These are phyloP conservation scores for Xiphophorus birchmanni DNA, from an alignment of 2,797 vertebrate genomes.

Conservation along the genomic window DNA sequence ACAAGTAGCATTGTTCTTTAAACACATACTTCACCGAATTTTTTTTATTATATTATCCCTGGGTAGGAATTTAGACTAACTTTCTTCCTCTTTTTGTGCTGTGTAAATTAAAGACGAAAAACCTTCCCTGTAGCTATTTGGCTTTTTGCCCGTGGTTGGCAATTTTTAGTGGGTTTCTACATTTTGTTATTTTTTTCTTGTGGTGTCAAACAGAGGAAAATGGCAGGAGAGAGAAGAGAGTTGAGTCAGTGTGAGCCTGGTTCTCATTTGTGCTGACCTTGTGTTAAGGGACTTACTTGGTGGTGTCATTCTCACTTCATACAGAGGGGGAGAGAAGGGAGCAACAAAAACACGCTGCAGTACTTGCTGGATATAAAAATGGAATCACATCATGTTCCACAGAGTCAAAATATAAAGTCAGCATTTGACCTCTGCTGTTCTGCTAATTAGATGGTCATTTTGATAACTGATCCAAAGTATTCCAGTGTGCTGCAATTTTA, in stretches of 20 bases:
- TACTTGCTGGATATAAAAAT: conserved; percentile 12
- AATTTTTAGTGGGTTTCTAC: conserved; percentile 71
- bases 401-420: conserved; percentile 23
- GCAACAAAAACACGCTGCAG: not conserved
- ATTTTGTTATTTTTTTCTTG: conserved; percentile 51
- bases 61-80: not conserved
- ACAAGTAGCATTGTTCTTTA: not conserved
- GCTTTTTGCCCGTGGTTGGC: conserved; percentile 50
- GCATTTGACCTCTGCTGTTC: conserved; percentile 32
- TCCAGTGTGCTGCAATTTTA: conserved; percentile 25
- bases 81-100: conserved; percentile 7
- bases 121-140: conserved; percentile 46
- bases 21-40: not conserved
- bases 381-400: conserved; percentile 9
- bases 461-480: conserved; percentile 28
- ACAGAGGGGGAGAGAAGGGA: conserved; percentile 16
- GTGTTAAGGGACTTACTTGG: conserved; percentile 53
- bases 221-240: conserved; percentile 72
- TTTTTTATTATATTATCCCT: not conserved
- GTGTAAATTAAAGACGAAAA: conserved; percentile 47
- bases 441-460: conserved; percentile 52
- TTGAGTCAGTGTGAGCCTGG: conserved; percentile 67
- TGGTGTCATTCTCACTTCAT: conserved; percentile 58
- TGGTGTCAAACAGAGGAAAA: conserved; percentile 51
- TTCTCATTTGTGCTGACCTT: conserved; percentile 75